Percentiles rank a stretch among this genome's conserved stretches.
These are phyloP conservation scores for Heterodera filipjevi DNA, from an alignment of 2,888 invertebrate genomes.

Conservation along the genomic window DNA sequence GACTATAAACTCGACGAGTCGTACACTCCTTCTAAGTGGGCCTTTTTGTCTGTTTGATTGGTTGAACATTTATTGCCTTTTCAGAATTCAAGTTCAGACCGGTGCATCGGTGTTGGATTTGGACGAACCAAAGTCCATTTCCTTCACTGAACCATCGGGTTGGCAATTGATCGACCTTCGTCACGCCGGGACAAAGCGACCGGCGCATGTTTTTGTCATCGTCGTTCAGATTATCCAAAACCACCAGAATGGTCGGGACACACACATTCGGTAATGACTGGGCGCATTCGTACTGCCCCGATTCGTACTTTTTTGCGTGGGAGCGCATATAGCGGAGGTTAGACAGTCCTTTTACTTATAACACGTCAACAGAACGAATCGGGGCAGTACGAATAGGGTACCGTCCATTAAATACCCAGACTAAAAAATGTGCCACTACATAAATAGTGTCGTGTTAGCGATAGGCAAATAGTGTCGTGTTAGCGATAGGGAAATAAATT, in stretches of 20 bases:
- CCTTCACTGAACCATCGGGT: conserved; percentile 82
- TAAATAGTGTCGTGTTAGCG: too few species aligned
- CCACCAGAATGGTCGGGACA: conserved; percentile 88
- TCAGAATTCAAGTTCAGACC: conserved; percentile 48
- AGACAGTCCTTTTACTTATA: too few species aligned
- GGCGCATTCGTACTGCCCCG: too few species aligned
- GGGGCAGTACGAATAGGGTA: too few species aligned
- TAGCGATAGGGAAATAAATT: too few species aligned
- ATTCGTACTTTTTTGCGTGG: too few species aligned
- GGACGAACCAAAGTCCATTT: conserved; percentile 46
- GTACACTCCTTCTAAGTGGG: conserved; percentile 86
- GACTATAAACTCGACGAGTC: conserved; percentile 98
- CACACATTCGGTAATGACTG: conserved; percentile 35
- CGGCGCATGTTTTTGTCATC: conserved; percentile 91
- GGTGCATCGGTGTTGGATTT: conserved; percentile 53
- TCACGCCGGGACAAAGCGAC: conserved; percentile 62
- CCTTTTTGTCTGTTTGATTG: neutral
- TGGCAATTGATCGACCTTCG: conserved; percentile 75
- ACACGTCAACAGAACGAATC: too few species aligned
- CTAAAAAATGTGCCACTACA: too few species aligned
- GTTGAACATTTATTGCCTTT: neutral
- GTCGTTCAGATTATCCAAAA: conserved; percentile 95
- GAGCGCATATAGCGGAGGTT: too few species aligned
- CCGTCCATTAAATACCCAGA: too few species aligned
- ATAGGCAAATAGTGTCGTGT: too few species aligned